Evolutionary conservation across 2,113 vertebrate genomes (phyloP).

Genomic region (Mobula birostris): DNA sequence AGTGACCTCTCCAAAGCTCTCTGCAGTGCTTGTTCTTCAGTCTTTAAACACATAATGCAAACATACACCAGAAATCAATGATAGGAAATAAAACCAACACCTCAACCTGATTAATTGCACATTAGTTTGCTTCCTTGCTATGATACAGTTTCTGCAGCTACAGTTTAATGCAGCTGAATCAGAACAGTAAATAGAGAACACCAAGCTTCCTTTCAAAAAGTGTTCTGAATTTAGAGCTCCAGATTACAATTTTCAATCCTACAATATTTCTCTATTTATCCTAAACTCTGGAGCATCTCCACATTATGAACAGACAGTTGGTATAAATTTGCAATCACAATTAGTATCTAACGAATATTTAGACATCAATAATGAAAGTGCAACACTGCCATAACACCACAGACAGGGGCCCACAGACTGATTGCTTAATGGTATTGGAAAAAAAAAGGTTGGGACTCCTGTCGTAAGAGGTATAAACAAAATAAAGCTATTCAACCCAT

Average conservation of each 20-base stretch:
- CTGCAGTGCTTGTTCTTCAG: constrained; percentile 89
- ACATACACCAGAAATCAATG: not conserved
- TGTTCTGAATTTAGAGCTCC: not conserved
- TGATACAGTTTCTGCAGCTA: not conserved
- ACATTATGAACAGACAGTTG: not conserved
- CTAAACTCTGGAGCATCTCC: not conserved
- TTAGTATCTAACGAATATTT: not conserved
- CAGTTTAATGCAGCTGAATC: not conserved
- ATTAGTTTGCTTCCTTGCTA: not conserved
- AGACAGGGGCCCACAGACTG: no score
- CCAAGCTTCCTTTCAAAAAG: not conserved
- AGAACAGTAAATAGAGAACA: not conserved
- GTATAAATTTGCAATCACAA: not conserved
- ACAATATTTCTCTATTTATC: not conserved
- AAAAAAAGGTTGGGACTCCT: no score
- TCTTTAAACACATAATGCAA: constrained; percentile 56
- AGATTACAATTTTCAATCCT: not conserved
- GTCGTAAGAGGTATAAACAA: no score
- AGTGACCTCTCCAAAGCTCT: constrained; percentile 87
- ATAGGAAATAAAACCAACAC: not conserved
- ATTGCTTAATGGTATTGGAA: no score
- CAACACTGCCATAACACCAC: no score
- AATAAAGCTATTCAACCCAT: no score
- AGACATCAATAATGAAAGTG: not conserved
- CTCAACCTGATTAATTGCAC: not conserved